Evolutionary conservation across 2,113 vertebrate genomes (phyloP).

Genomic region (Cephalopterus ornatus): DNA sequence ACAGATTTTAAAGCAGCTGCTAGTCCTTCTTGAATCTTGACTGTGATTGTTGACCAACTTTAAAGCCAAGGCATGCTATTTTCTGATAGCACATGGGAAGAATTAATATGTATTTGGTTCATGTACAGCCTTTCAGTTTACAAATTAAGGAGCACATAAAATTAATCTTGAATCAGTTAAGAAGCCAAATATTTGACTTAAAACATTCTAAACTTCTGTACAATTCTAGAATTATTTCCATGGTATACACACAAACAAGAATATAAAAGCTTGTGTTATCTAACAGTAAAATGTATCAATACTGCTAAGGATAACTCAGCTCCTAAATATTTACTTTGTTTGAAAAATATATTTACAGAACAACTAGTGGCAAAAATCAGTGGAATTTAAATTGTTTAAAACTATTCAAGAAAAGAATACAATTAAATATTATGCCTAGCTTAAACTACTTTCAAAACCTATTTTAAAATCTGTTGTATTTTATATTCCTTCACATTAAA

Average conservation of each 20-base stretch:
- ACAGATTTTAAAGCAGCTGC: constrained; percentile 6
- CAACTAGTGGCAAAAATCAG: not conserved
- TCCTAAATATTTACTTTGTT: not conserved
- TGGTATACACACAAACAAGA: not conserved
- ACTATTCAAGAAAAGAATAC: not conserved
- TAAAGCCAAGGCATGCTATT: not conserved
- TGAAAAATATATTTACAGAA: not conserved
- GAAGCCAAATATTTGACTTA: constrained; percentile 11
- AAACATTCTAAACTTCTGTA: not conserved
- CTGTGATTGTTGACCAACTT: constrained; percentile 28
- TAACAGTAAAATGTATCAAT: not conserved
- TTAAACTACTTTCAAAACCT: not conserved
- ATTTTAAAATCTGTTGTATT: not conserved
- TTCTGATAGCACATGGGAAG: constrained; percentile 2
- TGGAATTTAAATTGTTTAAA: not conserved
- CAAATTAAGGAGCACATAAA: not conserved
- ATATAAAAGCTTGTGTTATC: not conserved
- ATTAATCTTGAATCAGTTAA: not conserved
- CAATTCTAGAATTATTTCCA: not conserved
- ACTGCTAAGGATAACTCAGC: not conserved
- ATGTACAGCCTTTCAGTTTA: not conserved
- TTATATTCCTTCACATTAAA: not conserved
- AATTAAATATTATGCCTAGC: not conserved
- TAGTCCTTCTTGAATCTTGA: constrained; percentile 27
- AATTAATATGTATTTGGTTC: not conserved